phyloP scores from a whole-genome alignment of 2,797 vertebrate species.

The Astyanax mexicanus region DNA sequence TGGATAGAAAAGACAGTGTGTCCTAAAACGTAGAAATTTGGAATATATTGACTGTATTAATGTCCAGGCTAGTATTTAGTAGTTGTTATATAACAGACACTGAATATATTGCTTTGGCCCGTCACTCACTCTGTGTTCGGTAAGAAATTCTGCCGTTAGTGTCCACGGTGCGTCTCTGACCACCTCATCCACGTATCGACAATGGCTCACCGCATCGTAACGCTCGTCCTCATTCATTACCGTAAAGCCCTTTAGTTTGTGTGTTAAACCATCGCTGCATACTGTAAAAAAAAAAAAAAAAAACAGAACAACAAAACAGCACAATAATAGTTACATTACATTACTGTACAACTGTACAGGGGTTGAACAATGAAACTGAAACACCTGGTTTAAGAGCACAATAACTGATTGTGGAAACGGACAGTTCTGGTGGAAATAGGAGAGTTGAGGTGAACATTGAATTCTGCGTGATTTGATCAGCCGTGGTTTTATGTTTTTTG shows the following conservation, averaged over 20 bases:
- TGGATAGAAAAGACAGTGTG: background rate
- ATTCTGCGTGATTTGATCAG: too few species aligned
- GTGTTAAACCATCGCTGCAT: constrained; percentile 87
- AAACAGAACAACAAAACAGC: too few species aligned
- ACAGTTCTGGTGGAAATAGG: too few species aligned
- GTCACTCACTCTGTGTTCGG: constrained; percentile 78
- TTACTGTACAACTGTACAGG: too few species aligned
- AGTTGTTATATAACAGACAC: background rate
- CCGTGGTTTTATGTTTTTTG: too few species aligned
- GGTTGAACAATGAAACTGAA: too few species aligned
- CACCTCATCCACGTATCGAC: constrained; percentile 87
- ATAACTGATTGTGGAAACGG: too few species aligned
- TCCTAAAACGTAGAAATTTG: too few species aligned
- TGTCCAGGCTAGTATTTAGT: background rate
- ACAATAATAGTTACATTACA: too few species aligned
- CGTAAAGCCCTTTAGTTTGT: constrained; percentile 88
- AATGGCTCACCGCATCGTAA: constrained; percentile 86
- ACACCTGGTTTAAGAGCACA: too few species aligned
- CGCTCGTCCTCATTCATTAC: constrained; percentile 88
- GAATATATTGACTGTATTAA: too few species aligned
- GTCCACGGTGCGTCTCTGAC: constrained; percentile 88
- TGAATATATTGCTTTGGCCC: background rate
- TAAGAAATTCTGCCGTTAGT: constrained; percentile 81
- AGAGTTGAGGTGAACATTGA: too few species aligned
- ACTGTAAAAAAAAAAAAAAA: constrained; percentile 70